Evolutionary conservation across 1,140 invertebrate species (phyloP), one percentile per base, ranked within the genome.

Genomic region (Trissolcus basalis): DNA sequence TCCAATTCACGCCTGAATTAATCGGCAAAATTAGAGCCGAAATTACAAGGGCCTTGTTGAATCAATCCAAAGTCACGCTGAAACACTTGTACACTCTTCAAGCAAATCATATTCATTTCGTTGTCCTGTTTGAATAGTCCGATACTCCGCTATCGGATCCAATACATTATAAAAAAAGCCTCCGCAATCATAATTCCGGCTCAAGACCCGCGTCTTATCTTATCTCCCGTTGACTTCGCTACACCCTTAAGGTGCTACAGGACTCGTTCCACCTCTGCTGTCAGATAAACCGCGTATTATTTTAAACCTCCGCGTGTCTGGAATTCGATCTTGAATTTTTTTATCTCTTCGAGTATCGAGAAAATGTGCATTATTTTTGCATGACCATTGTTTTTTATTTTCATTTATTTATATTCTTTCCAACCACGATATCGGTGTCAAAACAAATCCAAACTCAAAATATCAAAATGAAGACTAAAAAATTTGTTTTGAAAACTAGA

Each of bases 251-350:
- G 49, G 81, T 80, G 74, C 70, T 60, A 65, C 51, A 50, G 60
- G 47, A 15, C 64, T 75, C 64, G 70, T 76, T 56, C 49, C 44
- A 45, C 39, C 45, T 45, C 43, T 56, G 44, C 49, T 60, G 41
- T 43, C 39, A 81, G 81, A 83, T 83, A 83, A 47, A 39, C 36
- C 11, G 12, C 48, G 75, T 64, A 82, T 81, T 83, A 80, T 80
- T 63, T 63, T 51, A 73, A 73, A 72, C 53, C 48, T 72, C 41
- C 43, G 15, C 54, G 13, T 36, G 53, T 58, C 41, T 72, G 59
- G 54, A 72, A 58, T 64, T 64, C 41, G 60, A 58, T 72, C 39
- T 32, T 27, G 19, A 35, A n/a, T 48, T 68, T 63, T 74, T 74
- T 61, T 63, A 50, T 67, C 51, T 56, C 51, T 47, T 63, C 15